Evolutionary conservation across 2,888 invertebrate genomes (phyloP).

Genomic region (Cryptus armator): DNA sequence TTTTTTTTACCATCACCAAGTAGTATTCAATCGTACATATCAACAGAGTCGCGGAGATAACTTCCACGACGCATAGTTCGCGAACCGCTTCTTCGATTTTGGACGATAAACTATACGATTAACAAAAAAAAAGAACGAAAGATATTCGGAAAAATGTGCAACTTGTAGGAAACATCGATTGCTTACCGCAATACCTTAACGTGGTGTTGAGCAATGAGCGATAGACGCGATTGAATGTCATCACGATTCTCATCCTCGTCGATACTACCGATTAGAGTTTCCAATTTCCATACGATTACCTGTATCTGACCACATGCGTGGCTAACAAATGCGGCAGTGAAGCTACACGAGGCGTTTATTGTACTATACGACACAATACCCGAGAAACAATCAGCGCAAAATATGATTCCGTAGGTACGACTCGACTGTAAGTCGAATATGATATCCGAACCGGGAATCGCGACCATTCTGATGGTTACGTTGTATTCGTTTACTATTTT

Average conservation of each 20-base stretch:
- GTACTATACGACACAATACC: constrained; percentile 52
- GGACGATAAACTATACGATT: constrained; percentile 73
- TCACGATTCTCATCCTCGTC: neutral
- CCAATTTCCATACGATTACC: constrained; percentile 55
- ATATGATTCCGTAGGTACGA: constrained; percentile 70
- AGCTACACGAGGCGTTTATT: constrained; percentile 55
- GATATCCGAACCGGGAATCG: constrained; percentile 63
- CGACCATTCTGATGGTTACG: constrained; percentile 48
- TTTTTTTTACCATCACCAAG: constrained; percentile 75
- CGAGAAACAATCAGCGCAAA: constrained; percentile 57
- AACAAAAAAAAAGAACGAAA: no score
- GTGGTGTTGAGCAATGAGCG: constrained; percentile 29
- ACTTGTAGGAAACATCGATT: neutral
- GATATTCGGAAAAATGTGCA: no score
- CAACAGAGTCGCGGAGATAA: constrained; percentile 78
- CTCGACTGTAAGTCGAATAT: constrained; percentile 65
- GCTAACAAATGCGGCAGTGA: neutral
- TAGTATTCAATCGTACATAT: constrained; percentile 80
- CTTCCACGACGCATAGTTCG: constrained; percentile 77
- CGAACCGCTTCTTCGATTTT: constrained; percentile 74
- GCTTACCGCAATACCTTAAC: constrained; percentile 6
- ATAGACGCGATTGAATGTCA: neutral
- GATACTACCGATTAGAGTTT: neutral
- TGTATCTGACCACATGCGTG: constrained; percentile 69
- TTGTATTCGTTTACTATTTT: constrained; percentile 33